Percentiles rank a stretch among this genome's conserved stretches.
These are phyloP conservation scores for Colius striatus DNA, from an alignment of 2,113 vertebrate species.

Conservation along the genomic window DNA sequence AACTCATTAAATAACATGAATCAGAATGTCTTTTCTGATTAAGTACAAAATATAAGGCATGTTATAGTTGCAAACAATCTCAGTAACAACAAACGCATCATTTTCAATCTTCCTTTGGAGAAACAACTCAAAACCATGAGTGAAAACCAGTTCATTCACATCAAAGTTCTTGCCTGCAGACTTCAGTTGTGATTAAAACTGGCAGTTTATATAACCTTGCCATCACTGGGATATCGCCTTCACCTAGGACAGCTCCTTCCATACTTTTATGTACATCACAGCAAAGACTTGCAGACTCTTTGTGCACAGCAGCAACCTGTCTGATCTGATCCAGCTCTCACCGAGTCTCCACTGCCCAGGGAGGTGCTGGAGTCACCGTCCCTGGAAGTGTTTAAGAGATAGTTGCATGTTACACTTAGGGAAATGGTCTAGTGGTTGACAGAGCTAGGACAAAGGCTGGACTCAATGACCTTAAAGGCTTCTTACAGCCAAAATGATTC, in stretches of 20 bases:
- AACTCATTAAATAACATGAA: neutral
- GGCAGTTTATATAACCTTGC: neutral
- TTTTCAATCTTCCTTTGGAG: neutral
- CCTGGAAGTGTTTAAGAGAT: no score
- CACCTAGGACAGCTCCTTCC: neutral
- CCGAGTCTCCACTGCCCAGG: neutral
- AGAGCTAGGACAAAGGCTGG: no score
- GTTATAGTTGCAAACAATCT: neutral
- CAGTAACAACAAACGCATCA: neutral
- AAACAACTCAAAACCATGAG: neutral
- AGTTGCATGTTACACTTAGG: no score
- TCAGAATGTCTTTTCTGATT: neutral
- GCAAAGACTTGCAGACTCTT: neutral
- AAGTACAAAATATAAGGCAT: neutral
- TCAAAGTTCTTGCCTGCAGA: neutral
- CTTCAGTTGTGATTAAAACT: neutral
- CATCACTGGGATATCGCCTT: neutral
- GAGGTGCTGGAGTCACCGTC: no score
- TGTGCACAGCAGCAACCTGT: neutral
- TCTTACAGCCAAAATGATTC: no score
- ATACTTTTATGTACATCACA: neutral
- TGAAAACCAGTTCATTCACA: neutral
- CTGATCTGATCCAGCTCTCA: neutral
- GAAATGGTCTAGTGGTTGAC: no score
- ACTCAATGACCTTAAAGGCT: no score